phyloP scores from a whole-genome alignment of 2,888 invertebrate genomes.

The Taphrorychus bicolor region DNA sequence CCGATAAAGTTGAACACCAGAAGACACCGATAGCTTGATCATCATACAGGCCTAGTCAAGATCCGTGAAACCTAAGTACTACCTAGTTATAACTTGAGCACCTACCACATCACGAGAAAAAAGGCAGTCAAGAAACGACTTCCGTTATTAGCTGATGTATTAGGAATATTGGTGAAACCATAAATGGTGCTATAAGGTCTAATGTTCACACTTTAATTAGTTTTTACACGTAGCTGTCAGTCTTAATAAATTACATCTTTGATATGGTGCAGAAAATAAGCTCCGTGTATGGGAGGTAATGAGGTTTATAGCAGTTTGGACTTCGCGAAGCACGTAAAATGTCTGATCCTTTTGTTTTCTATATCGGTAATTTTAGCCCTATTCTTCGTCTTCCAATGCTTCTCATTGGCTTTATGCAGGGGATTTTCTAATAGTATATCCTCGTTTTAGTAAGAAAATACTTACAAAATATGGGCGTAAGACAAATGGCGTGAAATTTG shows the following conservation, averaged over 20 bases:
- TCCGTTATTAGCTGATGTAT: constrained; percentile 6
- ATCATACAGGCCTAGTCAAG: not conserved
- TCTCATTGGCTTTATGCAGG: no score
- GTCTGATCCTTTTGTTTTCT: no score
- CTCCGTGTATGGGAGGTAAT: not conserved
- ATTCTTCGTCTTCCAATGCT: no score
- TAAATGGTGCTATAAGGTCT: constrained; percentile 11
- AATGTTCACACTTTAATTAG: constrained; percentile 21
- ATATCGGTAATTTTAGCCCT: no score
- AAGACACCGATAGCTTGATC: not conserved
- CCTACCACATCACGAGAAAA: not conserved
- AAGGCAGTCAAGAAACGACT: not conserved
- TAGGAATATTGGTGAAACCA: constrained; percentile 5
- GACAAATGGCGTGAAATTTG: no score
- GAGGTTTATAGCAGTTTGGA: no score
- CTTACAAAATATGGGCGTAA: no score
- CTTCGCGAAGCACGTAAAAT: no score
- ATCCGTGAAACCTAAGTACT: not conserved
- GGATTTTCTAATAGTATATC: no score
- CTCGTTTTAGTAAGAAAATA: no score
- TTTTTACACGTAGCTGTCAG: constrained; percentile 16
- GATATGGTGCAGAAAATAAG: not conserved
- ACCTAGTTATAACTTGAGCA: not conserved
- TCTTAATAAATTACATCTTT: constrained; percentile 15
- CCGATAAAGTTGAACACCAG: not conserved